Base-by-base conservation (phyloP, 1,140 invertebrate genomes). In the Phortica variegata region DNA sequence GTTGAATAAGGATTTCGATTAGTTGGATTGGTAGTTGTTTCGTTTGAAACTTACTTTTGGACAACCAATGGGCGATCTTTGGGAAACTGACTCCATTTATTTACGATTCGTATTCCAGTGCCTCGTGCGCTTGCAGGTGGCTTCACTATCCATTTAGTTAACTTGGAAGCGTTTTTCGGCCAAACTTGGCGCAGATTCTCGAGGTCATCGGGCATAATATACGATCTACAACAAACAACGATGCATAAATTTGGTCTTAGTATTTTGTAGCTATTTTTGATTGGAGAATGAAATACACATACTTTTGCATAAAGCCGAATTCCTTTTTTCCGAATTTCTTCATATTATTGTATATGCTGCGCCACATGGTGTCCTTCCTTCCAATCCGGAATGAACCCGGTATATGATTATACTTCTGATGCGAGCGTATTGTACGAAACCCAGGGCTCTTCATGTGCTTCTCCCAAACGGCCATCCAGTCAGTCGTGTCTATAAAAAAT, bases 331-430 rank as follows among this genome's bases (percentile, higher is more conserved):
- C 88, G 77, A 85, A 85, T 60, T 87, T 90, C 4, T 82, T 74
- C 60, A 88, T 87, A 65, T 94, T 83, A 61, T 85, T 83, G 47
- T 87, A 85, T 6, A 92, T 81, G 66, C 93, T 94, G 15, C 87
- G 80, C 94, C 95, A 98, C 31, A 98, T 80, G 18, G 91, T 80
- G 75, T 99, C 96, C 79, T 99, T 99, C 1, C 96, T 81, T 2
- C 96, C 96, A 40, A 98, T 88, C 74, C 98, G 93, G 77, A 98
- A 98, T 9, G 93, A 94, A 10, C 95, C 95, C 0, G 96, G 95
- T 76, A 97, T 95, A 76, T 98, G 96, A 77, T 98, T 99, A 58
- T 98, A 82, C 80, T 97, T 97, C 76, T 97, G 95, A 51, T 86
- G 88, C 48, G 93, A 89, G 56, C 88, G 86, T 39, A 97, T 79